Evolutionary conservation across 1,140 invertebrate species (phyloP).

Genomic region (Drosophila parvula): DNA sequence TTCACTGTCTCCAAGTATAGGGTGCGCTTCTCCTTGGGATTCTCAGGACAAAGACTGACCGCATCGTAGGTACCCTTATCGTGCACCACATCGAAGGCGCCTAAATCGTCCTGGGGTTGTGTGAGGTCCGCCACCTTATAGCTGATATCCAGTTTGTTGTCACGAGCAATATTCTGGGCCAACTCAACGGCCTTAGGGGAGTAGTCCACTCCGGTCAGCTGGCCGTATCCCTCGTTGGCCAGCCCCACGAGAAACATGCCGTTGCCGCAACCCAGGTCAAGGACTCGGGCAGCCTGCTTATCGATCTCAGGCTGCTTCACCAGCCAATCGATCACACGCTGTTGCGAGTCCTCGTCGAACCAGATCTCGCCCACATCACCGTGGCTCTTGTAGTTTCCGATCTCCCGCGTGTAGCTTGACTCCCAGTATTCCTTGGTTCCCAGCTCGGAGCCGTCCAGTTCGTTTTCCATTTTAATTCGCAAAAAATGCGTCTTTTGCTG

Average conservation of each 20-base stretch:
- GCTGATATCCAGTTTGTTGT: conserved; percentile 85
- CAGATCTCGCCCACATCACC: conserved; percentile 96
- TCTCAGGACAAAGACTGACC: conserved; percentile 91
- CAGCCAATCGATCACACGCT: conserved; percentile 90
- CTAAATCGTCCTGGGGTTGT: conserved; percentile 41
- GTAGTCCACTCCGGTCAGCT: conserved; percentile 94
- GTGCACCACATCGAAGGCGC: conserved; percentile 88
- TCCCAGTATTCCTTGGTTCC: conserved; percentile 95
- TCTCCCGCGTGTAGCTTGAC: conserved; percentile 90
- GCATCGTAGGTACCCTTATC: conserved; percentile 98
- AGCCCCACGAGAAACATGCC: conserved; percentile 93
- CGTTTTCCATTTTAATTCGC: conserved; percentile 75
- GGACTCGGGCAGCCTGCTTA: conserved; percentile 85
- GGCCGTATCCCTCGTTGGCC: conserved; percentile 88
- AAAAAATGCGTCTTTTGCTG: background rate
- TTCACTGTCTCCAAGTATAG: conserved; percentile 89
- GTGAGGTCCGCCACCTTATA: conserved; percentile 85
- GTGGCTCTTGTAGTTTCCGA: conserved; percentile 91
- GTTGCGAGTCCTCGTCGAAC: conserved; percentile 94
- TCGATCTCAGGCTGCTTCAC: conserved; percentile 81
- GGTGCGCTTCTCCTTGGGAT: conserved; percentile 86
- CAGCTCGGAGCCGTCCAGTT: conserved; percentile 90
- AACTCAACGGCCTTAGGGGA: conserved; percentile 91
- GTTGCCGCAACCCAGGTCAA: conserved; percentile 95
- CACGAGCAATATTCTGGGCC: conserved; percentile 87